phyloP scores from a whole-genome alignment of 2,113 vertebrate species.

The Thryonomys swinderianus region DNA sequence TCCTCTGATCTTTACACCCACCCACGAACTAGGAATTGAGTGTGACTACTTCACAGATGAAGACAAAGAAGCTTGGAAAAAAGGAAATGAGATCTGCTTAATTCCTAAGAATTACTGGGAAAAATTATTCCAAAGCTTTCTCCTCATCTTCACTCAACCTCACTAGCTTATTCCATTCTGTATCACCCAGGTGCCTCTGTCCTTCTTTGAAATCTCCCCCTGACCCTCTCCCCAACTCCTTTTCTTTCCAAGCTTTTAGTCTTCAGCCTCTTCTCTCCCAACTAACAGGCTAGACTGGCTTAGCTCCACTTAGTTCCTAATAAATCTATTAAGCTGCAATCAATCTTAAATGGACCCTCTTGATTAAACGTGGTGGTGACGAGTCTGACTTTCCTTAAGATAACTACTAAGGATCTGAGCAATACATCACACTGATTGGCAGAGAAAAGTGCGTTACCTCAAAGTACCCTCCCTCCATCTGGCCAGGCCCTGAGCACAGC shows the following conservation, averaged over 20 bases:
- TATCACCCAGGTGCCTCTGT: background rate
- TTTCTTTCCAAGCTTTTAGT: background rate
- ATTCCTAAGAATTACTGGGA: background rate
- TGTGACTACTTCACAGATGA: background rate
- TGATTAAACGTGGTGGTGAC: conserved; percentile 6
- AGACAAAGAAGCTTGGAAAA: background rate
- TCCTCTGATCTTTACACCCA: background rate
- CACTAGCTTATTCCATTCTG: background rate
- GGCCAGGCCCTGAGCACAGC: background rate
- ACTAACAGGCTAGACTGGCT: background rate
- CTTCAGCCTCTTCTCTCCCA: background rate
- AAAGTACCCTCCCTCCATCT: background rate
- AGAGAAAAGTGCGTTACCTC: background rate
- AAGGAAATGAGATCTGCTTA: background rate
- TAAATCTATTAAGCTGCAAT: conserved; percentile 62
- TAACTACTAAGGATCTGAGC: conserved; percentile 3
- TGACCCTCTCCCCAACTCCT: background rate
- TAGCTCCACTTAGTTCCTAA: conserved; percentile 9
- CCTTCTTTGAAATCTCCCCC: background rate
- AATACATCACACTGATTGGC: conserved; percentile 34
- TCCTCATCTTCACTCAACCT: background rate
- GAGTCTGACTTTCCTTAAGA: conserved; percentile 31
- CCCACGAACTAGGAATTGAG: background rate
- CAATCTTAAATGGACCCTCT: conserved; percentile 55
- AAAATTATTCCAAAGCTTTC: background rate